A percentile compares a stretch with the other conserved stretches of the same genome.
phyloP scores from a whole-genome alignment of 2,797 vertebrate genomes.

The Miichthys miiuy region DNA sequence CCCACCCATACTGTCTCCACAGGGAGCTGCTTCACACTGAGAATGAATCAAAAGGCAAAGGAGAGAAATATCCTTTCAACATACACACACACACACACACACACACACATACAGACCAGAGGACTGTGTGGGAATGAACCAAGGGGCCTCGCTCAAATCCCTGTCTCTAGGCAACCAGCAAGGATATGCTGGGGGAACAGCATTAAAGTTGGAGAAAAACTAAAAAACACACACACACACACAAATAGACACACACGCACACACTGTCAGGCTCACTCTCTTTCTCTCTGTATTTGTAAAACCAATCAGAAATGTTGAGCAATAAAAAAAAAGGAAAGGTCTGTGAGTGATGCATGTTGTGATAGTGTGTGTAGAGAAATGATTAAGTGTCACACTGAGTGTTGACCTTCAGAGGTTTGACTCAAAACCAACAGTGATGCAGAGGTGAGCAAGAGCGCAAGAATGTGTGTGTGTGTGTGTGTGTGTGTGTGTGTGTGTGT shows the following conservation, averaged over 20 bases:
- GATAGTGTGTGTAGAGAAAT: slow-evolving; percentile 51
- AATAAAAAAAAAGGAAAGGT: slow-evolving; percentile 44
- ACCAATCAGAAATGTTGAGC: slow-evolving; percentile 80
- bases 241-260: slow-evolving; percentile 27
- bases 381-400: slow-evolving; percentile 45
- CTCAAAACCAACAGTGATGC: slow-evolving; percentile 58
- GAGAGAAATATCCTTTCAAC: slow-evolving; percentile 98
- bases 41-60: slow-evolving; percentile 98
- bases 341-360: slow-evolving; percentile 49
- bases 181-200: slow-evolving; percentile 98
- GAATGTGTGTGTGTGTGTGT: slow-evolving; percentile 42
- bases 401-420: slow-evolving; percentile 64
- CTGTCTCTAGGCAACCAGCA: slow-evolving; percentile 97
- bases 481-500: slow-evolving; percentile 19
- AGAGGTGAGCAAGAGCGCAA: slow-evolving; percentile 58
- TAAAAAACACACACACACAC: slow-evolving; percentile 81
- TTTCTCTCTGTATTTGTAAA: slow-evolving; percentile 88
- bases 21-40: slow-evolving; percentile 97
- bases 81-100: slow-evolving; percentile 64
- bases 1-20: slow-evolving; percentile 99
- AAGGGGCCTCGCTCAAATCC: slow-evolving; percentile 99
- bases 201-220: slow-evolving; percentile 97
- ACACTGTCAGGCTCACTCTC: slow-evolving; percentile 54
- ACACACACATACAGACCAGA: slow-evolving; percentile 57
- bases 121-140: slow-evolving; percentile 99